Evolutionary conservation across 2,113 vertebrate species (phyloP).

Genomic region (Vulpes lagopus): DNA sequence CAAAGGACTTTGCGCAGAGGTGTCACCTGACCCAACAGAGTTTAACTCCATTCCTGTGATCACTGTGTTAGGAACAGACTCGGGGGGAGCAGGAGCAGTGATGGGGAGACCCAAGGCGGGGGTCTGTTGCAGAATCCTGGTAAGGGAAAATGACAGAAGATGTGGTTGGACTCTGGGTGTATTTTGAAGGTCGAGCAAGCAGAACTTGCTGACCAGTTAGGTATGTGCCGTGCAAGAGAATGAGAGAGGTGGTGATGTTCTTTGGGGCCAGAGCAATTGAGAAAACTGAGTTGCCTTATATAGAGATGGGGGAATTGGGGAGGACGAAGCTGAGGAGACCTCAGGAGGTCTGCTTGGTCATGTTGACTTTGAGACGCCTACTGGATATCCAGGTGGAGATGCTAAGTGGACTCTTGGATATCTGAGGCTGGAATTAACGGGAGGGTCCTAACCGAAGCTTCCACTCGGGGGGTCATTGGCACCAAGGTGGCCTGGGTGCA

Average conservation of each 20-base stretch:
- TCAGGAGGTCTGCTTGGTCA: neutral
- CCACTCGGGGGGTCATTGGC: rapidly evolving
- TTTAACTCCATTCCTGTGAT: neutral
- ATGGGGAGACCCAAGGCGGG: rapidly evolving
- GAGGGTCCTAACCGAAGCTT: neutral
- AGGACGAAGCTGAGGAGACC: neutral
- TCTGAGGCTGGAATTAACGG: neutral
- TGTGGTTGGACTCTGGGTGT: neutral
- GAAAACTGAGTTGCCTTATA: slow-evolving; percentile 45
- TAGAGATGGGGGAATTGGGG: neutral
- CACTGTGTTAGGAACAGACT: neutral
- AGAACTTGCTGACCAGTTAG: neutral
- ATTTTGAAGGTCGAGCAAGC: neutral
- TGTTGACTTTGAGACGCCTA: neutral
- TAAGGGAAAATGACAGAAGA: rapidly evolving
- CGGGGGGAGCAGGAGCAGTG: neutral
- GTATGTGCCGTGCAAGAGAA: neutral
- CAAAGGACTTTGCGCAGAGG: neutral
- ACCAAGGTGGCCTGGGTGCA: rapidly evolving
- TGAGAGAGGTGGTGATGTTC: neutral
- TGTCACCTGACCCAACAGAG: neutral
- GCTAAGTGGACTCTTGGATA: no score
- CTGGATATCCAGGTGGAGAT: neutral
- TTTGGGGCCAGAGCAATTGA: neutral
- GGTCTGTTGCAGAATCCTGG: neutral